Conservation (phyloP, 2,888 invertebrate species). For the Encarsia formosa region DNA sequence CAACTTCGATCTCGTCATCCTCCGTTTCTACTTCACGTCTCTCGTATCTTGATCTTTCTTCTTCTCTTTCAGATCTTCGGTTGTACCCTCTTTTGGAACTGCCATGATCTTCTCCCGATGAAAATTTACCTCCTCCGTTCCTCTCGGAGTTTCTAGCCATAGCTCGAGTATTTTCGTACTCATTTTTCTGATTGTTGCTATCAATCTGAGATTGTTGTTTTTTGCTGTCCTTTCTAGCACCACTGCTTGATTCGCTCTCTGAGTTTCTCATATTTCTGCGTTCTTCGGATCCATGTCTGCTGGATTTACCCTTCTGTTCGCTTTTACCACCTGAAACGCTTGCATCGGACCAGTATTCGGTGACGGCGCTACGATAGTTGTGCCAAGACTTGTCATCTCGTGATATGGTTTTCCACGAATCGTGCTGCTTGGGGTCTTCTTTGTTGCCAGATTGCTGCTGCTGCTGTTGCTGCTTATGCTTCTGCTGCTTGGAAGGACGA, state of each 20-base stretch:
- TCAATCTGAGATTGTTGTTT: constrained; percentile 45
- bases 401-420: constrained; percentile 48
- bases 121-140: constrained; percentile 9
- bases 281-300: constrained; percentile 17
- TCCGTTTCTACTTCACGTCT: constrained; percentile 36
- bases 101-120: constrained; percentile 11
- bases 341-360: constrained; percentile 48
- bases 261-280: constrained; percentile 20
- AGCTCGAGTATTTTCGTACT: constrained; percentile 32
- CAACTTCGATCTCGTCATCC: constrained; percentile 39
- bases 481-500: constrained; percentile 34
- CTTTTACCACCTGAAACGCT: constrained; percentile 24
- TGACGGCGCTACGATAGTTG: constrained; percentile 48
- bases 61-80: constrained; percentile 16
- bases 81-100: constrained; percentile 5
- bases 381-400: constrained; percentile 51
- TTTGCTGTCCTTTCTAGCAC: constrained; percentile 30
- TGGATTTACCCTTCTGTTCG: constrained; percentile 30
- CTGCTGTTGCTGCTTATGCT: constrained; percentile 49
- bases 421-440: constrained; percentile 35
- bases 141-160: constrained; percentile 10
- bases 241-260: constrained; percentile 22
- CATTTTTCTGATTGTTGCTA: constrained; percentile 40
- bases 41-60: constrained; percentile 10
- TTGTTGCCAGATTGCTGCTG: constrained; percentile 12